Conservation (phyloP, 1,140 invertebrate species). For the Drosophila melanogaster region Release_6_plus_ISO1_MT NT_037436.4:11412501-11413000, state of each 20-base stretch:
- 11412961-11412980: too few relatives aligned
- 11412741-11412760: neutral
- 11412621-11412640: slow-evolving; percentile 45
- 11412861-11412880: slow-evolving; percentile 4
- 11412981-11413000: too few relatives aligned
- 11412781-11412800: slow-evolving; percentile 78
- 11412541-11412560: slow-evolving; percentile 75
- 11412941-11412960: neutral
- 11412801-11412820: slow-evolving; percentile 78
- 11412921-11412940: neutral
- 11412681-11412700: slow-evolving; percentile 82
- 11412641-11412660: slow-evolving; percentile 81
- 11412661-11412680: slow-evolving; percentile 73
- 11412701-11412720: slow-evolving; percentile 64
- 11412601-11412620: slow-evolving; percentile 75
- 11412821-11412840: slow-evolving; percentile 67
- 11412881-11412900: neutral
- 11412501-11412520: slow-evolving; percentile 82
- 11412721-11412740: slow-evolving; percentile 22
- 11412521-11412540: slow-evolving; percentile 81
- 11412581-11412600: slow-evolving; percentile 49
- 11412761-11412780: slow-evolving; percentile 59
- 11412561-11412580: slow-evolving; percentile 60
- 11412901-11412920: slow-evolving; percentile 6
- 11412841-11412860: slow-evolving; percentile 63